Evolutionary conservation across 2,888 invertebrate genomes (phyloP).

Genomic region (Beris morrisii): DNA sequence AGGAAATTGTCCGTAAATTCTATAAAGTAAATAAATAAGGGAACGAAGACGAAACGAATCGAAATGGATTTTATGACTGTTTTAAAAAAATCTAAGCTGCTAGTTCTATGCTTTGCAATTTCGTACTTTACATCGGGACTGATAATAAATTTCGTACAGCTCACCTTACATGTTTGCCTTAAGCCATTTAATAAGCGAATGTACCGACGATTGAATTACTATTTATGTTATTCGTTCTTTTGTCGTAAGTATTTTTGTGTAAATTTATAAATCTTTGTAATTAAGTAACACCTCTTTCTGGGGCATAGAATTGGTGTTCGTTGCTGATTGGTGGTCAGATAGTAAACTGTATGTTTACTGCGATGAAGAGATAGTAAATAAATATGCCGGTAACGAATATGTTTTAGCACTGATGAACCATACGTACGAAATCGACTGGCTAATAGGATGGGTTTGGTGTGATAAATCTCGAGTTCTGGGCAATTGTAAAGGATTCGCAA

Average conservation of each 20-base stretch:
- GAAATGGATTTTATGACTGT: conserved; percentile 37
- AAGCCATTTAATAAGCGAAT: conserved; percentile 77
- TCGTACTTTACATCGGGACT: conserved; percentile 87
- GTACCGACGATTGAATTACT: conserved; percentile 87
- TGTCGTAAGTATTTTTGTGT: conserved; percentile 73
- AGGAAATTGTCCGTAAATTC: too few species aligned
- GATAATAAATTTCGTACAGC: conserved; percentile 79
- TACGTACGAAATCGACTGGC: conserved; percentile 93
- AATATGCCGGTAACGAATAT: conserved; percentile 85
- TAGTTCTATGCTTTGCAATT: conserved; percentile 79
- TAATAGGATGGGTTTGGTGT: conserved; percentile 89
- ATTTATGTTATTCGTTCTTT: conserved; percentile 84
- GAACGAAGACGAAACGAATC: too few species aligned
- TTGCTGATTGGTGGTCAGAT: conserved; percentile 93
- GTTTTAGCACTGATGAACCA: conserved; percentile 92
- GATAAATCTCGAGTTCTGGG: conserved; percentile 80
- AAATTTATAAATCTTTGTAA: too few species aligned
- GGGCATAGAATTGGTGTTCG: conserved; percentile 80
- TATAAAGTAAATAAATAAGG: too few species aligned
- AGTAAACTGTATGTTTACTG: conserved; percentile 73
- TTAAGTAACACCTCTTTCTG: conserved; percentile 6
- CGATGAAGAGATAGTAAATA: conserved; percentile 75
- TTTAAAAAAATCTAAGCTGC: conserved; percentile 62
- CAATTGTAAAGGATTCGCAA: conserved; percentile 94
- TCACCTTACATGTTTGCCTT: conserved; percentile 73